Percentiles rank a stretch among this genome's conserved stretches.
These are phyloP conservation scores for Nasonia vitripennis DNA, from an alignment of 1,140 invertebrate species.

Conservation along the genomic window DNA sequence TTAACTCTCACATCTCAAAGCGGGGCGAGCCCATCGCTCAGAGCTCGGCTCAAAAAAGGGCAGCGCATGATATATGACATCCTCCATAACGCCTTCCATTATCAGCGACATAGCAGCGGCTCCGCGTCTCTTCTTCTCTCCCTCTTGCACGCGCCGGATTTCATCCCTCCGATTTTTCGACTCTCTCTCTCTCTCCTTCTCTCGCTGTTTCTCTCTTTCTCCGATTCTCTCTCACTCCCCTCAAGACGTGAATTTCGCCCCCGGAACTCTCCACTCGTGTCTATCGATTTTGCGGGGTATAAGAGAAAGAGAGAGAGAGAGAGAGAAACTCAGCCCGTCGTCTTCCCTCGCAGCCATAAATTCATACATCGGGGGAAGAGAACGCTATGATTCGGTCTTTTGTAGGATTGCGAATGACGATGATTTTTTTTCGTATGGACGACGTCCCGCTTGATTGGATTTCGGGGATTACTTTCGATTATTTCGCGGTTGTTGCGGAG, in stretches of 20 bases:
- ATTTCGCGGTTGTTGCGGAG: neutral
- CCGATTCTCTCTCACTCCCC: neutral
- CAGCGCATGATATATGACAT: neutral
- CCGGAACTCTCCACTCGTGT: constrained; percentile 18
- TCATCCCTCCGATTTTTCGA: neutral
- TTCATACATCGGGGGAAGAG: constrained; percentile 16
- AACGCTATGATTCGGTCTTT: neutral
- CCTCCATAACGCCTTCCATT: neutral
- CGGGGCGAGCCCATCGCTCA: neutral
- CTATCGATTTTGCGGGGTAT: constrained; percentile 37
- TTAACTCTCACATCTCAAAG: neutral
- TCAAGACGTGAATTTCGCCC: neutral
- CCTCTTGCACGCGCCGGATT: neutral
- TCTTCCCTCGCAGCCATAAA: constrained; percentile 3
- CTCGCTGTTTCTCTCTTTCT: neutral
- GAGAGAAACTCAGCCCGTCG: neutral
- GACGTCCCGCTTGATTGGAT: neutral
- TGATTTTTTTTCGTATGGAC: neutral
- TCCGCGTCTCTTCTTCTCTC: neutral
- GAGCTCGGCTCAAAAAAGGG: neutral
- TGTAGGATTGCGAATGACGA: neutral
- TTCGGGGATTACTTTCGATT: neutral
- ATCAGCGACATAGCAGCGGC: neutral
- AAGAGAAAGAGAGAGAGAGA: neutral
- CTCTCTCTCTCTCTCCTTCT: neutral